Evolutionary conservation across 2,797 vertebrate genomes (phyloP), one percentile per base, ranked within the genome.

Genomic region (Avahi laniger): DNA sequence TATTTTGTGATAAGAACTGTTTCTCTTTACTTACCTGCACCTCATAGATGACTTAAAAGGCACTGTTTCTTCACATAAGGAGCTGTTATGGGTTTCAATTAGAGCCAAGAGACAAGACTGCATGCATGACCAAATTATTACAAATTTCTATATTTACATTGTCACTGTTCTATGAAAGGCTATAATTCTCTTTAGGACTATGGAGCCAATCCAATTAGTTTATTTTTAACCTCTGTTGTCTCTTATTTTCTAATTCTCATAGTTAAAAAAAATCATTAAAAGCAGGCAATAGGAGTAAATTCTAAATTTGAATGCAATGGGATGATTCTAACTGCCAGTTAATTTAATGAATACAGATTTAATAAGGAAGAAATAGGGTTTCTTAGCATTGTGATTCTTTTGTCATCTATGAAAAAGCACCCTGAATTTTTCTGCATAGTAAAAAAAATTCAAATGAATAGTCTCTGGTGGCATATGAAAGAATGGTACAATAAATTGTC

Each of bases 21-120:
- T 97, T 90, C 46, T 92, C 54, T 84, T 75, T 89, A 94, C 86
- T 95, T 88, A 96, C 48, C 82, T 81, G 3, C 5, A 83, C 28
- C 35, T 86, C 35, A 15, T 65, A 80, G 54, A 65, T 82, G 70
- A 76, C 17, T 63, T 84, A 50, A 50, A 57, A 78, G 81, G 73
- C 9, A 10, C 43, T 78, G 3, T 75, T 83, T 78, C 38, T 72
- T 89, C 41, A 73, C 6, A 43, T 0, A 65, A 35, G 48, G 14
- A 17, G 43, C 28, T 80, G 5, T 38, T 67, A 48, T 9, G 18
- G 17, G 46, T 78, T 92, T 81, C 28, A 46, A 1, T 54, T n/a
- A 89, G 30, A 83, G 46, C 89, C 28, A 28, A 20, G 33, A 54
- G n/a, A 54, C 1, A 70, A 81, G 48, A 79, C 28, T 89, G 9